Evolutionary conservation across 2,113 vertebrate species (phyloP), one percentile per base, ranked within the genome.

Genomic region (Malurus alboscapulatus): DNA sequence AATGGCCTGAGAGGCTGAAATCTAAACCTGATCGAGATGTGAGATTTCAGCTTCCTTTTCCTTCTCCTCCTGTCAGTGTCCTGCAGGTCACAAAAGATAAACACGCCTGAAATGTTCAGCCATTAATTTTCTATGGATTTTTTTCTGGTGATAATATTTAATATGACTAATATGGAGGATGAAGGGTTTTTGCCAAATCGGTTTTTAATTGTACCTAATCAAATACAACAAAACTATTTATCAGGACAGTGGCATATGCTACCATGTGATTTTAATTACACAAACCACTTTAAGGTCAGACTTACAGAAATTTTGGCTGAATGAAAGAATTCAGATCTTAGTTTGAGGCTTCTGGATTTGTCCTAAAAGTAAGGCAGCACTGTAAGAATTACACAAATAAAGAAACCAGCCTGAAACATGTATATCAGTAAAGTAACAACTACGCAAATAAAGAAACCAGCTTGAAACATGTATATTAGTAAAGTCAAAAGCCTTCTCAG

Each of bases 91-190:
- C 42, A 63, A 53, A 82, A 74, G 14, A 16, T 36, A 72, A 67
- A 79, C 8, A 50, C 4, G 57, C 14, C 17, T 21, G 17, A 73
- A 88, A 72, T 22, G 17, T 15, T 32, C 48, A 51, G 5, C 7
- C 51, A 26, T 22, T 3, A 20, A 25, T 53, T 48, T 63, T 12
- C 51, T 48, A 21, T 1, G 2, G 32, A 54, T 66, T 86, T 95
- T 95, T 78, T 61, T 65, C 36, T 13, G 21, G 74, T 83, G 50
- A 26, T 22, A 40, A 54, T 73, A 87, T 89, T 89, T 94, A 77
- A 59, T 75, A 72, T 18, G 14, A 62, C 48, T 38, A 48, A 88
- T 12, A 9, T 9, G 3, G 27, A 76, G 4, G 14, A 4, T 66
- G 17, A 83, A 42, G 30, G 16, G 18, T 48, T 93, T 91, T 57